Base-by-base conservation (phyloP, 2,888 invertebrate genomes). In the Nomada hirtipes region DNA sequence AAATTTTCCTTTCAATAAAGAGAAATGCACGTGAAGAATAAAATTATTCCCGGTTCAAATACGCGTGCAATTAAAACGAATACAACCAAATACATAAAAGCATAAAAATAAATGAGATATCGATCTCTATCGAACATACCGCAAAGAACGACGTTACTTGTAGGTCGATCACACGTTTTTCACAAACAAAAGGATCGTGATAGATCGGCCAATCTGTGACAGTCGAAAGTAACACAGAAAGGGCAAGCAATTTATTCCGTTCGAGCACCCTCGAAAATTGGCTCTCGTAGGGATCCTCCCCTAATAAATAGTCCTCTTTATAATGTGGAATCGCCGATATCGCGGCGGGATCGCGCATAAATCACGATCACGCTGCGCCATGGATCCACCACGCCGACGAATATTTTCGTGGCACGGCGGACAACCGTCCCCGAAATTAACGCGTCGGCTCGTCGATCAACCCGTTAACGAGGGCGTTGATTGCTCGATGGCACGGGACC, bases 401-500 rank as follows among this genome's bases (percentile, higher is more conserved):
- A 86, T 84, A 82, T 84, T 85, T 83, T 80, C 70, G 20, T 67
- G 60, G 79, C 68, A 74, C 57, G 44, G 60, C 26, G 75, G 75
- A 77, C 79, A 67, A 74, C 59, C 36, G 64, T 68, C 65, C 76
- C 79, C 84, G 82, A 78, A 84, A 86, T 89, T 85, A 88, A 82
- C 76, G 79, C 70, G 67, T 69, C 36, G 68, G 61, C 55, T 55
- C 75, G 79, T 85, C 84, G 82, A 88, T 85, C 85, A 83, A 69
- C n/a, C 79, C 77, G 80, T 77, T 89, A 86, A 88, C 87, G 85
- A 84, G 79, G 79, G 73, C 77, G 88, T 85, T 88, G 88, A 90
- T 91, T 88, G 87, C 83, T 70, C 81, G 82, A 84, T 84, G 87
- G 88, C 86, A 82, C 60, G 72, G 67, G 83, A 89, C 87, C 88